These are phyloP conservation scores for Ceyx margarethae DNA, from an alignment of 2,113 vertebrate species.

Conservation along the genomic window DNA sequence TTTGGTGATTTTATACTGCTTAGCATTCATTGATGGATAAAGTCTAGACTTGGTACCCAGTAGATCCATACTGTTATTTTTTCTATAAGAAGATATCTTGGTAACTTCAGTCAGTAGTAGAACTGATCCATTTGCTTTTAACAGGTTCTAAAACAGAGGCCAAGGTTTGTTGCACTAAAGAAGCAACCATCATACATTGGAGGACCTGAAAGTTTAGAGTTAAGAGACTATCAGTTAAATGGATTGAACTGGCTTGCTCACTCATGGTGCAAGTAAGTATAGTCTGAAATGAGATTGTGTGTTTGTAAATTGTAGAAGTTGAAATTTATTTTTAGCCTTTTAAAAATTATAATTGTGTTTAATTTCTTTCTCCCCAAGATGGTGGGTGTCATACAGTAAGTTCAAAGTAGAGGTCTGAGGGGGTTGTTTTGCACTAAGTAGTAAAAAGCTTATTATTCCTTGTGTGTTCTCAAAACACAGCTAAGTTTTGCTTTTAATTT, in stretches of 20 bases:
- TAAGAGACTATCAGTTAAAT: constrained; percentile 96
- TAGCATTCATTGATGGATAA: background rate
- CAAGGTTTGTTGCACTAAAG: constrained; percentile 93
- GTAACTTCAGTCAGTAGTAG: background rate
- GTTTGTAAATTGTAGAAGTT: background rate
- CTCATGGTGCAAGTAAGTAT: constrained; percentile 98
- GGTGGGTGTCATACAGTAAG: background rate
- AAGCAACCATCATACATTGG: constrained; percentile 93
- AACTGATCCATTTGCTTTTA: background rate
- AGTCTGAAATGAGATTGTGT: background rate
- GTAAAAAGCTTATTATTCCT: background rate
- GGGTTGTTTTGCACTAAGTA: background rate
- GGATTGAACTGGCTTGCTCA: constrained; percentile 98
- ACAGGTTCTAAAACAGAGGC: constrained; percentile 94
- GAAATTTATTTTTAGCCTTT: background rate
- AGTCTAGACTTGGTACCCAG: background rate
- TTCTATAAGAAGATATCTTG: background rate
- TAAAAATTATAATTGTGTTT: background rate
- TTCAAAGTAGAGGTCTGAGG: background rate
- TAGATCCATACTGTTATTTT: background rate
- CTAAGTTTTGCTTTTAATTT: background rate
- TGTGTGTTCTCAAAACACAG: background rate
- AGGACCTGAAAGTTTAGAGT: constrained; percentile 86
- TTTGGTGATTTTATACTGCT: background rate
- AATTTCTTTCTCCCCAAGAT: background rate